Base-by-base conservation (phyloP, 2,888 invertebrate species). In the Serripes groenlandicus region DNA sequence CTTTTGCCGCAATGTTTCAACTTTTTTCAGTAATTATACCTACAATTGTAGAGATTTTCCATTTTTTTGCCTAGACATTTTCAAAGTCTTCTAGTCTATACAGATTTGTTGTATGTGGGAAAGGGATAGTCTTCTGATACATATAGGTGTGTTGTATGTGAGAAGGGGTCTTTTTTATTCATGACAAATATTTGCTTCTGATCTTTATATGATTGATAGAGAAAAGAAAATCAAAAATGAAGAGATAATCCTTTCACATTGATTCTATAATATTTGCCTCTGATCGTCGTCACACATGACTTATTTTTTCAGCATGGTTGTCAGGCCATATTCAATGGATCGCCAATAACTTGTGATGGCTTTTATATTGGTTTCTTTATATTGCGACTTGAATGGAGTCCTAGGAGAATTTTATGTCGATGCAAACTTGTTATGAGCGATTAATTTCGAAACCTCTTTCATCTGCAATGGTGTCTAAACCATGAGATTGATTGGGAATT, bases 321-420 rank as follows among this genome's bases (percentile, higher is more conserved):
- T n/a, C 23, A 26, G 56, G 56, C n/a, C 56, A 42, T 11, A n/a
- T 26, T 56, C 56, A 56, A 56, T 26, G 23, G 56, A n/a, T 11
- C 56, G 28, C 56, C 56, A 56, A 56, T 56, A 56, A n/a, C 56
- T 56, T 56, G n/a, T 56, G 56, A 56, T 56, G 56, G 56, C 28
- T 56, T 56, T 56, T 56, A 56, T 56, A 56, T 56, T 56, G 56
- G 56, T 56, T 56, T 56, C 56, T 56, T 26, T 56, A n/a, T 56
- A n/a, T 56, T 26, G 23, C 56, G 62, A 32, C 62, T 32, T 62
- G 62, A 62, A 62, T 62, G 62, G 32, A n/a, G 62, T 62, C 62
- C 62, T 62, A 62, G 34, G 34, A 3, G 62, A 62, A 21, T 62
- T 62, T 62, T n/a, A 62, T 62, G 62, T 62, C 34, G 62, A 21